Percentiles rank a stretch among this genome's conserved stretches.
These are phyloP conservation scores for Hylia prasina DNA, from an alignment of 2,113 vertebrate genomes.

Conservation along the genomic window DNA sequence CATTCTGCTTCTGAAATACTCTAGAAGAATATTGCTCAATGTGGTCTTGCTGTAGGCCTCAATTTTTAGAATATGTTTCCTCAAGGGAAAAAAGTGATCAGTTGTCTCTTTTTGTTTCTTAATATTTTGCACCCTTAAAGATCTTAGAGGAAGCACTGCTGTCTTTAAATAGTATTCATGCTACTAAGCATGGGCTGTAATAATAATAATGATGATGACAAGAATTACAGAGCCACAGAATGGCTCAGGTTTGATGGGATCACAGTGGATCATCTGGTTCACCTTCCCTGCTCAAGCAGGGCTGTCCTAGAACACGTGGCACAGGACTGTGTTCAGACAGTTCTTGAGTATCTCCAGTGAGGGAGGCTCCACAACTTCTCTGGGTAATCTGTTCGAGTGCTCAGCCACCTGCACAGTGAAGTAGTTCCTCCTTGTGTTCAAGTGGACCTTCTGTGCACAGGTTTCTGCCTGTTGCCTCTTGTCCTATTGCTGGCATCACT, in stretches of 20 bases:
- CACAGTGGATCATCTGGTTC: no score
- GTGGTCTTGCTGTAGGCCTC: not conserved
- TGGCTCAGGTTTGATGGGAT: not conserved
- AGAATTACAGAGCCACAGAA: not conserved
- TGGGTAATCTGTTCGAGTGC: not conserved
- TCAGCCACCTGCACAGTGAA: fast-evolving
- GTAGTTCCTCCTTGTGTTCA: not conserved
- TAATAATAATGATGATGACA: no score
- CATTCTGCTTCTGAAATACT: not conserved
- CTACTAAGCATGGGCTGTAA: not conserved
- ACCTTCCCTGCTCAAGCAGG: not conserved
- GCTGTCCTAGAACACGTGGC: not conserved
- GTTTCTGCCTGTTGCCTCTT: not conserved
- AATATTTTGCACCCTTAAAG: not conserved
- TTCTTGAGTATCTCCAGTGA: not conserved
- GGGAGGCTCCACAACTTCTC: not conserved
- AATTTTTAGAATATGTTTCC: not conserved
- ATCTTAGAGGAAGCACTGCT: not conserved
- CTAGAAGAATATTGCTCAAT: not conserved
- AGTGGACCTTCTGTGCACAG: not conserved
- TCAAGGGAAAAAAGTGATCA: not conserved
- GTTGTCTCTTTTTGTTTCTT: not conserved
- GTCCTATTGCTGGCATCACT: not conserved
- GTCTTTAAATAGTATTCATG: not conserved
- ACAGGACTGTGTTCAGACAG: fast-evolving